Evolutionary conservation across 2,113 vertebrate species (phyloP).

Genomic region (Rattus rattus): DNA sequence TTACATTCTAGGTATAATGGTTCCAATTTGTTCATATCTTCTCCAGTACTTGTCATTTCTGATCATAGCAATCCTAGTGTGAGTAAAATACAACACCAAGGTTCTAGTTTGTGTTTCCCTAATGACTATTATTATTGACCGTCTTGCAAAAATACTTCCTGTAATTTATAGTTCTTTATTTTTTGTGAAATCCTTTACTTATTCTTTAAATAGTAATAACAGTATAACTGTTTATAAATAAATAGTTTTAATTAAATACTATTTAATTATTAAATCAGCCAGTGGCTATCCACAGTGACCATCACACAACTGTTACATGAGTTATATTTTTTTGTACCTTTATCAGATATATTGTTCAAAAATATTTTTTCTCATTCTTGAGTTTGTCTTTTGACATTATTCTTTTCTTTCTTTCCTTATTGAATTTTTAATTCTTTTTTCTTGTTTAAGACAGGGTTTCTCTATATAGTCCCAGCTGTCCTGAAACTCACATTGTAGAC

Average conservation of each 20-base stretch:
- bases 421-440: too few species aligned
- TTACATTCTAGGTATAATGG: not conserved
- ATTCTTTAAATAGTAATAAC: conserved; percentile 1
- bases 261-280: not conserved
- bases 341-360: conserved; percentile 25
- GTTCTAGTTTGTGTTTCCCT: conserved; percentile 55
- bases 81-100: not conserved
- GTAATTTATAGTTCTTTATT: conserved; percentile 18
- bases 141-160: conserved; percentile 38
- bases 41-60: not conserved
- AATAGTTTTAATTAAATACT: not conserved
- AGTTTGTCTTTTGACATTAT: not conserved
- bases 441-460: too few species aligned
- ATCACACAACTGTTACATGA: not conserved
- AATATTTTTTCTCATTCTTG: conserved; percentile 37
- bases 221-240: too few species aligned
- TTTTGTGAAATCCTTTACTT: not conserved
- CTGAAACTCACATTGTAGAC: too few species aligned
- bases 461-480: too few species aligned
- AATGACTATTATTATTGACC: conserved; percentile 10
- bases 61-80: not conserved
- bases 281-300: not conserved
- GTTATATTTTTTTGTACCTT: conserved; percentile 31
- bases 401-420: not conserved
- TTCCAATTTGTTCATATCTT: conserved; percentile 27